phyloP scores from a whole-genome alignment of 2,888 invertebrate genomes.

The Odontocerum albicorne region DNA sequence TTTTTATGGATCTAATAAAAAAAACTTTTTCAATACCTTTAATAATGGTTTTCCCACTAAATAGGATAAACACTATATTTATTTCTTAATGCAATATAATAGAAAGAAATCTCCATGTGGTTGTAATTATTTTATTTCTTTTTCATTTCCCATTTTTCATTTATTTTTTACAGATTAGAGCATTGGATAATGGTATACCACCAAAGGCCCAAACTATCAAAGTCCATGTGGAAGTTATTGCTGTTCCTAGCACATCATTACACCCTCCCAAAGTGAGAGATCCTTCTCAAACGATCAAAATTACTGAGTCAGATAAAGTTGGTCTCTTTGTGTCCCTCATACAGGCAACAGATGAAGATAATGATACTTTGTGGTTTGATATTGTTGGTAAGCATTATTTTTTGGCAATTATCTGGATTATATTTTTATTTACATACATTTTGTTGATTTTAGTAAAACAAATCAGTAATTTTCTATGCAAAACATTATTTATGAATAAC shows the following conservation, averaged over 20 bases:
- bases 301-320: slow-evolving; percentile 83
- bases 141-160: slow-evolving; percentile 6
- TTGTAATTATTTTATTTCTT: no score
- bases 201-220: slow-evolving; percentile 74
- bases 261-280: slow-evolving; percentile 65
- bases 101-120: no score
- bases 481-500: no score
- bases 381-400: slow-evolving; percentile 70
- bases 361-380: slow-evolving; percentile 87
- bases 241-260: slow-evolving; percentile 62
- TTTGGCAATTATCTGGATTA: not conserved
- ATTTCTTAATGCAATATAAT: no score
- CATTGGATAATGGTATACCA: slow-evolving; percentile 78
- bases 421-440: not conserved
- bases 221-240: slow-evolving; percentile 68
- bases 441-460: no score
- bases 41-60: no score
- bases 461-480: no score
- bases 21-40: no score
- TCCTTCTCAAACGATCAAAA: slow-evolving; percentile 67
- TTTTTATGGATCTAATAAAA: no score
- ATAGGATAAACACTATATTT: no score
- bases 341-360: slow-evolving; percentile 84
- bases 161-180: slow-evolving; percentile 63
- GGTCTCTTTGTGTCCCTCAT: slow-evolving; percentile 85